A percentile compares a stretch with the other conserved stretches of the same genome.
Conservation (phyloP, 2,113 vertebrate genomes). For the Psettodes erumei region DNA sequence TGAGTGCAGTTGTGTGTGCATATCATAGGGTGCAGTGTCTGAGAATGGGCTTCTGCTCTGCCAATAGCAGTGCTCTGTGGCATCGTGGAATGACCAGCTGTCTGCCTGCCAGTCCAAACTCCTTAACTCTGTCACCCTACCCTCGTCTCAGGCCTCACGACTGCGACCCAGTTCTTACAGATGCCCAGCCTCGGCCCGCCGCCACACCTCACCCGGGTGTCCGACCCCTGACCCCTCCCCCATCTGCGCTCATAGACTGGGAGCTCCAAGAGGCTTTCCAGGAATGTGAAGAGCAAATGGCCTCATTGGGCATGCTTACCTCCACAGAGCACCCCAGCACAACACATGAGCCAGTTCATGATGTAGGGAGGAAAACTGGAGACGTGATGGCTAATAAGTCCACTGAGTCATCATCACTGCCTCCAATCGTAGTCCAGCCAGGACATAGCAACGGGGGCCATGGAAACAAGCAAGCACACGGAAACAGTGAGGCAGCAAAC, state of each 20-base stretch:
- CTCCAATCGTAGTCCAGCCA: constrained; percentile 60
- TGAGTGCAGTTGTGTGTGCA: constrained; percentile 45
- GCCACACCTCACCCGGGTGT: constrained; percentile 41
- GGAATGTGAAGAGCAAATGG: constrained; percentile 85
- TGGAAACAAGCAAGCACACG: constrained; percentile 70
- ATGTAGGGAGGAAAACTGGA: constrained; percentile 48
- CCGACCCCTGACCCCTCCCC: constrained; percentile 41
- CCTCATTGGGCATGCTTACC: constrained; percentile 67
- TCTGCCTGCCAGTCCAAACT: constrained; percentile 49
- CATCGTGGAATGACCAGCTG: constrained; percentile 74
- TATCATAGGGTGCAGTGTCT: constrained; percentile 41
- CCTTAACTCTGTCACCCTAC: constrained; percentile 74
- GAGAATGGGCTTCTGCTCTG: constrained; percentile 62
- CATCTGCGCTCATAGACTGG: constrained; percentile 67
- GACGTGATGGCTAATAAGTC: constrained; percentile 56
- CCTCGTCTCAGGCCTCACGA: constrained; percentile 69
- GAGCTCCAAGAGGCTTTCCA: constrained; percentile 81
- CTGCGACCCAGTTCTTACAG: constrained; percentile 67
- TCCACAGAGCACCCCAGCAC: constrained; percentile 20
- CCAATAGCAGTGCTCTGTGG: constrained; percentile 43
- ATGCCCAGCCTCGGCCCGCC: constrained; percentile 37
- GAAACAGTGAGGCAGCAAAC: constrained; percentile 72
- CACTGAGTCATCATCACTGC: constrained; percentile 64
- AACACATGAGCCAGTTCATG: constrained; percentile 17
- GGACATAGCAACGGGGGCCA: constrained; percentile 65